A percentile compares a stretch with the other conserved stretches of the same genome.
phyloP scores from a whole-genome alignment of 1,140 invertebrate species.

The Caenorhabditis brenneri region DNA sequence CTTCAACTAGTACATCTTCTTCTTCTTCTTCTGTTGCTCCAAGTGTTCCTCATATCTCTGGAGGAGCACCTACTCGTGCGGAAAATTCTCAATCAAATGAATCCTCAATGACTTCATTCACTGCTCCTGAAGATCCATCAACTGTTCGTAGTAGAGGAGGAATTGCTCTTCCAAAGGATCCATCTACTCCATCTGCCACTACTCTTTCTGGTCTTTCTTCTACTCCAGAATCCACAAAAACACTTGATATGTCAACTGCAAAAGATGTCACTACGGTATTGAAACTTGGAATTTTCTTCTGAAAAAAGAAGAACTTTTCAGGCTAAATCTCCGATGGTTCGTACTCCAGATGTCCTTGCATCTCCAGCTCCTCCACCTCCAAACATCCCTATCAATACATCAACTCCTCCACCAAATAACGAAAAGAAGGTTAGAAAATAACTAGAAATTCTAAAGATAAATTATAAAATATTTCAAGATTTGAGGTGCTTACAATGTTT shows the following conservation, averaged over 20 bases:
- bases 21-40: too few relatives aligned
- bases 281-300: background rate
- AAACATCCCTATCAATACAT: background rate
- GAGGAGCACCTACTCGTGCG: background rate
- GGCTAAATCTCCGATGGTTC: background rate
- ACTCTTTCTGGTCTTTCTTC: slow-evolving; percentile 7
- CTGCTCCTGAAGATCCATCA: background rate
- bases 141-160: background rate
- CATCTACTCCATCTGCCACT: slow-evolving; percentile 3
- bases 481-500: slow-evolving; percentile 16
- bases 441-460: background rate
- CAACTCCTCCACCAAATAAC: background rate
- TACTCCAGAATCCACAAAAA: background rate
- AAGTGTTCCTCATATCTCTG: background rate
- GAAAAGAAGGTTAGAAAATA: slow-evolving; percentile 32
- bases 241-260: background rate
- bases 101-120: slow-evolving; percentile 14
- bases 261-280: slow-evolving; percentile 21
- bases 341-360: background rate
- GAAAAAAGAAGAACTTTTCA: too few relatives aligned
- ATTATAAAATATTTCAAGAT: background rate
- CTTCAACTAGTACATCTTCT: too few relatives aligned
- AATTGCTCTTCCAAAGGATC: background rate
- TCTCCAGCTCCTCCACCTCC: background rate
- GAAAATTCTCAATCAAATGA: slow-evolving; percentile 13